Percentiles rank a stretch among this genome's conserved stretches.
Evolutionary conservation across 2,797 vertebrate genomes (phyloP).

Genomic region (Petrocephalus schoutedeni): DNA sequence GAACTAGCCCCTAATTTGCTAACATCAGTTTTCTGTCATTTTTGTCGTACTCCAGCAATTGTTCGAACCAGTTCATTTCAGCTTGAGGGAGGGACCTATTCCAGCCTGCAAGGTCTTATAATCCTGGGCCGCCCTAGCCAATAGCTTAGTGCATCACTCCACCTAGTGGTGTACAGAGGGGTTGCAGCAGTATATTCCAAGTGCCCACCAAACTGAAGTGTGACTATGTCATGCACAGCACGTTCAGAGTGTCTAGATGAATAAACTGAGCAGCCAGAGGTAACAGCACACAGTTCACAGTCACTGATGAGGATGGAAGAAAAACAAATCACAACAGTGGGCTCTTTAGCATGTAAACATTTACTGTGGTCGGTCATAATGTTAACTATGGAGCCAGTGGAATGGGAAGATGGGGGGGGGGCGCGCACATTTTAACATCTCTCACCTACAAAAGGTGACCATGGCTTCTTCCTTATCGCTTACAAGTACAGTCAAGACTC

Average conservation of each 20-base stretch:
- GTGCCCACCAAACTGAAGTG: neutral
- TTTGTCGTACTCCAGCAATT: neutral
- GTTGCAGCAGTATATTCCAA: neutral
- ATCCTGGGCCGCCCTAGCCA: neutral
- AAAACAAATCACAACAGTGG: neutral
- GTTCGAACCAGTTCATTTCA: neutral
- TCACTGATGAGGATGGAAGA: neutral
- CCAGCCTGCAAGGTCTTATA: neutral
- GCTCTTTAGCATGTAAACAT: constrained; percentile 22
- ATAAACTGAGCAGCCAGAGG: neutral
- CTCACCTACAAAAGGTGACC: constrained; percentile 15
- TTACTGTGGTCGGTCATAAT: constrained; percentile 17
- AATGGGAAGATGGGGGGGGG: neutral
- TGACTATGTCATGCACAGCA: neutral
- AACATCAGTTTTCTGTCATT: neutral
- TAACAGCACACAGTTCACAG: neutral
- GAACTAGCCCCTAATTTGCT: neutral
- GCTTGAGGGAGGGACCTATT: neutral
- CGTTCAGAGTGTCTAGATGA: neutral
- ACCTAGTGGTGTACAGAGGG: neutral
- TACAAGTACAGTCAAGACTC: constrained; percentile 33
- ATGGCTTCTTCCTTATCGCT: constrained; percentile 31
- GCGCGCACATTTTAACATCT: neutral
- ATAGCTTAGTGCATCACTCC: neutral
- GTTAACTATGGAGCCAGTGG: neutral